Conservation (phyloP, 2,888 invertebrate genomes). For the Drosophila lacicola region DNA sequence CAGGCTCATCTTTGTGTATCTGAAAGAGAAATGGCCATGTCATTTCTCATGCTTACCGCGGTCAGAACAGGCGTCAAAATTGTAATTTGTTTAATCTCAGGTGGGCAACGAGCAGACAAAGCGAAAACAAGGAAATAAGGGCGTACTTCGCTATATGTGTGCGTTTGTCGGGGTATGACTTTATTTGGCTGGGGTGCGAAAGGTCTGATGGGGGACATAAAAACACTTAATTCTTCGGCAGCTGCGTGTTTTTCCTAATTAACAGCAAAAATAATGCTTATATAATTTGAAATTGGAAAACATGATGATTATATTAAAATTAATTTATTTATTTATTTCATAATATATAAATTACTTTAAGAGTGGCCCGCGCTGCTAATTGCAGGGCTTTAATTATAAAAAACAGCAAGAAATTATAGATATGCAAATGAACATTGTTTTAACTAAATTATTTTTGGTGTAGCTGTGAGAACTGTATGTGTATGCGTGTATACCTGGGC, state of each 20-base stretch:
- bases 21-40: constrained; percentile 73
- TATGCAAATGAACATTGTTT: constrained; percentile 55
- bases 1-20: too few relatives aligned
- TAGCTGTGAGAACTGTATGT: constrained; percentile 22
- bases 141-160: constrained; percentile 6
- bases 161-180: constrained; percentile 21
- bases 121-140: constrained; percentile 37
- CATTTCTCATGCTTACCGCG: constrained; percentile 79
- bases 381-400: constrained; percentile 48
- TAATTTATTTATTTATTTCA: constrained; percentile 78
- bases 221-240: constrained; percentile 58
- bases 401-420: constrained; percentile 34
- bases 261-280: constrained; percentile 61
- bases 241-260: constrained; percentile 59
- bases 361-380: constrained; percentile 34
- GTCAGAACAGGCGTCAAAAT: constrained; percentile 76
- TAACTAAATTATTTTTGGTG: constrained; percentile 65
- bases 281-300: constrained; percentile 37
- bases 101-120: constrained; percentile 47
- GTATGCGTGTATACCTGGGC: constrained; percentile 1
- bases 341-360: constrained; percentile 77
- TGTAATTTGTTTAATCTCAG: constrained; percentile 78
- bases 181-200: constrained; percentile 15
- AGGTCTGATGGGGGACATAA: constrained; percentile 4
- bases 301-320: constrained; percentile 72